Base-by-base conservation (phyloP, 2,797 vertebrate species). In the Acrossocheilus wenchowensis region DNA sequence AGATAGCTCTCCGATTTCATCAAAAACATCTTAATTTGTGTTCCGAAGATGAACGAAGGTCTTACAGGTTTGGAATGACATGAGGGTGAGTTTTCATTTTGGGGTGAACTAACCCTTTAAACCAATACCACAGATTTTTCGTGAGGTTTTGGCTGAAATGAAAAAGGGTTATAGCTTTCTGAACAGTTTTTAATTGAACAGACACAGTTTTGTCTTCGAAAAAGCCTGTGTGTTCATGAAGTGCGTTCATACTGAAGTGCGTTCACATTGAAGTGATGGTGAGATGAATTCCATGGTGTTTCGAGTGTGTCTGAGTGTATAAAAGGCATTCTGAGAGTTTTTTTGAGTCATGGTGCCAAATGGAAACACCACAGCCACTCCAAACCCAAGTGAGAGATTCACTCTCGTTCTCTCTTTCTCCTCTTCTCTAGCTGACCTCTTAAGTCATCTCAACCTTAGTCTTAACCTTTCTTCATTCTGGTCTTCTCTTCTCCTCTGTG, bases 361-460 rank as follows among this genome's bases (percentile, higher is more conserved):
- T 86, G n/a, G 64, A 83, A 84, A 86, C 73, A 81, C 19, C 78
- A 72, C 8, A 84, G 23, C 23, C 64, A 75, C 75, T 85, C 71
- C 23, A 48, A 84, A 77, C 45, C 84, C 14, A 1, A 79, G 11
- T 45, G 60, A 84, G 45, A 66, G 73, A 43, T 74, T 71, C 41
- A 73, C 43, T 75, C 23, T 79, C 17, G 17, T 26, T 83, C 74
- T 77, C 69, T 74, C 69, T 43, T 52, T 60, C 68, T 50, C 43
- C 21, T 52, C 52, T 69, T 48, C 71, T 36, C 21, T 10, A 84
- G 43, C 87, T 74, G 36, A 43, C 81, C 77, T 77, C 74, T 72
- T 36, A 39, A 75, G 15, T 77, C 34, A 52, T 77, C 45, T 73
- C 5, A 62, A 78, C 68, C 72, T 74, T 43, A 78, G 82, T 88